phyloP scores from a whole-genome alignment of 2,888 invertebrate genomes.

The Chrysotoxum bicinctum region DNA sequence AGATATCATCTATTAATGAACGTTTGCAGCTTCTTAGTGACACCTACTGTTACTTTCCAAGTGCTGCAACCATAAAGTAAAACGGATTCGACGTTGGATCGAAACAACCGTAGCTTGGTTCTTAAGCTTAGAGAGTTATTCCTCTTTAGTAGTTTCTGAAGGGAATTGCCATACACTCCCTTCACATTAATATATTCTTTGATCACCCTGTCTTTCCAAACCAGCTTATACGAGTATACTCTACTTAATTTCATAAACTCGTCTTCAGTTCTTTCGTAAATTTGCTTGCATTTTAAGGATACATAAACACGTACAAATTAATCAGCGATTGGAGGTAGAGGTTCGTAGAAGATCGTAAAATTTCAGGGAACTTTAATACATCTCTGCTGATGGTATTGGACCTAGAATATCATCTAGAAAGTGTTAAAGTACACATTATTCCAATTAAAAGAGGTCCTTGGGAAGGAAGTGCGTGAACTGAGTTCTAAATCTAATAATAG shows the following conservation, averaged over 20 bases:
- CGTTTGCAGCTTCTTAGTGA: too few species aligned
- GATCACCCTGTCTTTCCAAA: neutral
- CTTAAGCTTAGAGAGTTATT: too few species aligned
- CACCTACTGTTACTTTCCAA: too few species aligned
- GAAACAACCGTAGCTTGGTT: too few species aligned
- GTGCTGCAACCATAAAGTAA: too few species aligned
- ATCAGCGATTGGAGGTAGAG: neutral
- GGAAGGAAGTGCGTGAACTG: neutral
- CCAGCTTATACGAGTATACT: too few species aligned
- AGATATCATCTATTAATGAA: too few species aligned
- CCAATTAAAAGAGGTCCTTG: conserved; percentile 51
- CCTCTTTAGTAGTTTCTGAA: too few species aligned
- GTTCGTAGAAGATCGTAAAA: neutral
- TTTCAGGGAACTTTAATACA: conserved; percentile 7
- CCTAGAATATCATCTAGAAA: conserved; percentile 40
- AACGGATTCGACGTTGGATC: too few species aligned
- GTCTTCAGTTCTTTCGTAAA: conserved; percentile 17
- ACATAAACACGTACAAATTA: conserved; percentile 28
- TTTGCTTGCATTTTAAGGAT: conserved; percentile 34
- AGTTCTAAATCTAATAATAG: conserved; percentile 47
- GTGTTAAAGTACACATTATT: conserved; percentile 5
- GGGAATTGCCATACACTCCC: too few species aligned
- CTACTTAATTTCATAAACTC: neutral
- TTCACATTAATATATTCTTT: neutral
- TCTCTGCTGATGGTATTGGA: conserved; percentile 6